A percentile compares a stretch with the other conserved stretches of the same genome.
Conservation (phyloP, 2,797 vertebrate genomes). For the Thamnophis elegans region DNA sequence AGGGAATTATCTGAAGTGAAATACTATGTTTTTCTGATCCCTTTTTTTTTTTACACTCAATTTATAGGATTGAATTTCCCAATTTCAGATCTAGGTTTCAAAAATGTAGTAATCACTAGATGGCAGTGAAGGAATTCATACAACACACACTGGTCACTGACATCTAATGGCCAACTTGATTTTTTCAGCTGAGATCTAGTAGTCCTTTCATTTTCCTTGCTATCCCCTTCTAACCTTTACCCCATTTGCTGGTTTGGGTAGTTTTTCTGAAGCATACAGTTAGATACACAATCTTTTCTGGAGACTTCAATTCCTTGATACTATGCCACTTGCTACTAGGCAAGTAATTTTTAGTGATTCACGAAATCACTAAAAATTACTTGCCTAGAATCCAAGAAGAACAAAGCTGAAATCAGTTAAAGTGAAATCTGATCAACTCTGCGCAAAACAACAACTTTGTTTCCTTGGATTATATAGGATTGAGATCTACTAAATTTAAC, state of each 20-base stretch:
- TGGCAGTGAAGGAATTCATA: neutral
- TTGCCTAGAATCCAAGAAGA: neutral
- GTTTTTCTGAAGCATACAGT: neutral
- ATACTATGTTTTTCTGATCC: neutral
- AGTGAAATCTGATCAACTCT: neutral
- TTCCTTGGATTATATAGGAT: neutral
- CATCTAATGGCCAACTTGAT: neutral
- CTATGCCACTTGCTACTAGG: too few species aligned
- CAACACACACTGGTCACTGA: neutral
- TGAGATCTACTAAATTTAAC: neutral
- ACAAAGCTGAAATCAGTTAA: neutral
- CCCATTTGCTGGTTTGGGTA: neutral
- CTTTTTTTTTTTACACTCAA: neutral
- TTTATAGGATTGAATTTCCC: neutral
- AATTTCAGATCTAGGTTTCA: neutral
- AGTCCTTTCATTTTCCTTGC: neutral
- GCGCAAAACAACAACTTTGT: neutral
- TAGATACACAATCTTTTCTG: neutral
- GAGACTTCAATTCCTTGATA: neutral
- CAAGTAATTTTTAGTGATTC: too few species aligned
- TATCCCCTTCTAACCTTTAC: neutral
- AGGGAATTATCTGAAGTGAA: slow-evolving; percentile 7
- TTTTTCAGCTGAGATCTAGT: neutral
- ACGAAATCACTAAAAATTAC: neutral
- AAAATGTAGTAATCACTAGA: neutral